Conservation (phyloP, 2,888 invertebrate species). For the Ctenicera cuprea region DNA sequence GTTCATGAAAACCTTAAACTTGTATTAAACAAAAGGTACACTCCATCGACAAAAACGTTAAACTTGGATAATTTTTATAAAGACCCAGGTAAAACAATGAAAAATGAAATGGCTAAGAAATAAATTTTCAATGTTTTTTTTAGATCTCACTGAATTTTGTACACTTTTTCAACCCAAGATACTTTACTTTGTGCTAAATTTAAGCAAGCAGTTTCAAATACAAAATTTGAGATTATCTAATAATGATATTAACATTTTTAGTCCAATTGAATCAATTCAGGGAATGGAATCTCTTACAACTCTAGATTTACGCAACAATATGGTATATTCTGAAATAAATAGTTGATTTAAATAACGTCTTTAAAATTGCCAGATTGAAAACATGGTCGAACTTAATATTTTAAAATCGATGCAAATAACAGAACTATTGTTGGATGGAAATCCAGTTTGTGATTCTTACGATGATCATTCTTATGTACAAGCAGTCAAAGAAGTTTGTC, state of each 20-base stretch:
- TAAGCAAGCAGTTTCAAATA: slow-evolving; percentile 62
- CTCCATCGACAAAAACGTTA: slow-evolving; percentile 65
- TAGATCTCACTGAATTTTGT: slow-evolving; percentile 69
- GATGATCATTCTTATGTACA: slow-evolving; percentile 78
- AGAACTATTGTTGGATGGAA: slow-evolving; percentile 79
- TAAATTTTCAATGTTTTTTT: too few relatives aligned
- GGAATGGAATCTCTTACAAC: slow-evolving; percentile 51
- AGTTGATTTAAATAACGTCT: background rate
- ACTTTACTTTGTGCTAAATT: slow-evolving; percentile 71
- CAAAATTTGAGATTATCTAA: slow-evolving; percentile 64
- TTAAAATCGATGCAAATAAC: slow-evolving; percentile 63
- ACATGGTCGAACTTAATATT: slow-evolving; percentile 58
- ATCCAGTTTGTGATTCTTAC: slow-evolving; percentile 82
- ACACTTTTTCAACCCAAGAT: slow-evolving; percentile 73
- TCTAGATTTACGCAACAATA: slow-evolving; percentile 59
- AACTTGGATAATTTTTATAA: slow-evolving; percentile 72
- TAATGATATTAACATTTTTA: slow-evolving; percentile 67
- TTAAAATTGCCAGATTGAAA: slow-evolving; percentile 60
- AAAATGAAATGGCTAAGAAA: too few relatives aligned
- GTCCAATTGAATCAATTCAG: slow-evolving; percentile 65
- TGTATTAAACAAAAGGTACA: slow-evolving; percentile 69
- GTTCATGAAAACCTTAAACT: slow-evolving; percentile 71
- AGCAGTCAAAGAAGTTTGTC: slow-evolving; percentile 74
- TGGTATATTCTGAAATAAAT: slow-evolving; percentile 43
- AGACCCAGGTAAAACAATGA: slow-evolving; percentile 68